Base-by-base conservation (phyloP, 2,888 invertebrate species). In the Tridacna gigas region DNA sequence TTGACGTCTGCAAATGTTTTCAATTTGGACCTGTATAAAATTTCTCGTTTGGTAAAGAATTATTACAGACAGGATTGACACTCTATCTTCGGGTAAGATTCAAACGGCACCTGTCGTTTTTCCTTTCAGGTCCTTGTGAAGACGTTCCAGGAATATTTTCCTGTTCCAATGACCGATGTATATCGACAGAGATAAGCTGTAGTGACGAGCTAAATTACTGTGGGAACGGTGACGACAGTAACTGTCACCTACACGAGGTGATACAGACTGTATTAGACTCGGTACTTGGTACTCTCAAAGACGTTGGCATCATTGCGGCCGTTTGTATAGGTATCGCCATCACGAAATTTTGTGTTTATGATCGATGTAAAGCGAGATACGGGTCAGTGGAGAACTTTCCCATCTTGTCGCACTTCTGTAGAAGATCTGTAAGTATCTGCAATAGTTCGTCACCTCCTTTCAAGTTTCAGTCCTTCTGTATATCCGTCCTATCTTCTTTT, bases 121-220 rank as follows among this genome's bases (percentile, higher is more conserved):
- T 18, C 9, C 60, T 63, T 63, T 25, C 63, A 63, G 63, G 63
- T 63, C 63, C 63, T n/a, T 63, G 63, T 63, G 2, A 18, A 13
- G 56, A 56, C 3, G 56, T 20, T 20, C 18, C 51, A 13, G 51
- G 51, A 18, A 22, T 12, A 3, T 71, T 71, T 71, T 22, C 71
- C 25, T 71, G 71, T 26, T 47, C 71, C 26, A 71, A 48, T 22
- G 22, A 71, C 71, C 13, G 71, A 51, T 71, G 71, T 26, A 71
- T 71, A 48, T 48, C 71, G 3, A 51, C 71, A 15, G 26, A 47
- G 3, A 47, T 47, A 20, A 71, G 71, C 26, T 71, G 71, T 47
- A 28, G 22, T 12, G 71, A 51, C 22, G 71, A 71, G 2, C 12
- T 71, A 18, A 71, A 71, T 20, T 71, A 71, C 26, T 71, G 71